Evolutionary conservation across 1,140 invertebrate genomes (phyloP).

Genomic region (Bombus haemorrhoidalis): DNA sequence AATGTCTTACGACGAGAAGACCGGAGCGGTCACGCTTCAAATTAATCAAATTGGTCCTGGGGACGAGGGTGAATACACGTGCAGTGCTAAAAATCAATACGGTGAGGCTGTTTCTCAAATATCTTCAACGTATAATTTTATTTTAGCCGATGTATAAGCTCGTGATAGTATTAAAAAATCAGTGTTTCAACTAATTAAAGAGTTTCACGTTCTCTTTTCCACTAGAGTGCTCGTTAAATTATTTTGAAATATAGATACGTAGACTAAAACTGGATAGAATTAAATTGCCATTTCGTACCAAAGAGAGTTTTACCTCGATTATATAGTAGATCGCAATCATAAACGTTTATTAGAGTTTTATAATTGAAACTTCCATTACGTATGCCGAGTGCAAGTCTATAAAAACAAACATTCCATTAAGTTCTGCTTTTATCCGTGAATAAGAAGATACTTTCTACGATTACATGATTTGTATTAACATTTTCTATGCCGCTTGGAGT

Average conservation of each 20-base stretch:
- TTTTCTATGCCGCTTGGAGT: too few relatives aligned
- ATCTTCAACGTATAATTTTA: background rate
- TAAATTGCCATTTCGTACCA: too few relatives aligned
- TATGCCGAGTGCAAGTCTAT: background rate
- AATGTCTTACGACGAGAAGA: conserved; percentile 94
- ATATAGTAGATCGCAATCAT: background rate
- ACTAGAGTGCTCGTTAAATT: too few relatives aligned
- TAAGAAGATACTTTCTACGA: background rate
- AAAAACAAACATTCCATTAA: background rate
- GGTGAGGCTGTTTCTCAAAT: conserved; percentile 74
- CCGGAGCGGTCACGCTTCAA: conserved; percentile 92
- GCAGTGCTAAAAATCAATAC: conserved; percentile 95
- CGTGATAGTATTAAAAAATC: too few relatives aligned
- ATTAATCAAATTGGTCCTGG: conserved; percentile 96
- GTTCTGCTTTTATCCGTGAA: background rate
- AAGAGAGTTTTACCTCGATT: too few relatives aligned
- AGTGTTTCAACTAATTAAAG: too few relatives aligned
- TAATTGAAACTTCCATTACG: background rate
- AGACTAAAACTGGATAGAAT: too few relatives aligned
- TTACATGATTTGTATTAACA: background rate
- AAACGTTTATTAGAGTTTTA: background rate
- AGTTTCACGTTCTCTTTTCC: too few relatives aligned
- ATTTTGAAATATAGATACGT: too few relatives aligned
- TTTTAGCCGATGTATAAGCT: too few relatives aligned
- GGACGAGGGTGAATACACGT: conserved; percentile 98